A percentile compares a stretch with the other conserved stretches of the same genome.
phyloP scores from a whole-genome alignment of 2,888 invertebrate genomes.

The Plebejus melissa region DNA sequence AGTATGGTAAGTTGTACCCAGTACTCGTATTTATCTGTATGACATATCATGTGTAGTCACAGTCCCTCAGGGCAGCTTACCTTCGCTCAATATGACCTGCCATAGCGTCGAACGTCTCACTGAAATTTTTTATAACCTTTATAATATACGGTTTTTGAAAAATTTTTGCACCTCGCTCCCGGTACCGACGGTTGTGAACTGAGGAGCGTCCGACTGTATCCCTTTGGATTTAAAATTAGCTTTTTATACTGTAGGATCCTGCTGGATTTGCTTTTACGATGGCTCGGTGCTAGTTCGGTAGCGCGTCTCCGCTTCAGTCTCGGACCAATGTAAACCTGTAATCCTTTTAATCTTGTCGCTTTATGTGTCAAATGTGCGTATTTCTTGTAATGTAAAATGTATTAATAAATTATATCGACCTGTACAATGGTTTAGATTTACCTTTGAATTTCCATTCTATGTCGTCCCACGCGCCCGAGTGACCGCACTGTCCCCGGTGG shows the following conservation, averaged over 20 bases:
- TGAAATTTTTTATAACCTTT: conserved; percentile 51
- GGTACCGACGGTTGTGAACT: conserved; percentile 47
- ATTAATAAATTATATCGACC: conserved; percentile 72
- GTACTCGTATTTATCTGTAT: conserved; percentile 69
- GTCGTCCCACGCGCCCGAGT: conserved; percentile 58
- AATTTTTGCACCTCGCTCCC: conserved; percentile 51
- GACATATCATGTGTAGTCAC: conserved; percentile 69
- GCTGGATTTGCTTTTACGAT: conserved; percentile 53
- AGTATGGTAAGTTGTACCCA: conserved; percentile 69
- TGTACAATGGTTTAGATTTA: conserved; percentile 77
- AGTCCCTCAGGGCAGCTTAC: conserved; percentile 33
- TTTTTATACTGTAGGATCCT: conserved; percentile 49
- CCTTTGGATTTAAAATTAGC: conserved; percentile 48
- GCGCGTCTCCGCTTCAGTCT: conserved; percentile 73
- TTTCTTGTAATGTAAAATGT: conserved; percentile 72
- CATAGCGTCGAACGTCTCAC: conserved; percentile 44
- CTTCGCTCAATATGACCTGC: conserved; percentile 53
- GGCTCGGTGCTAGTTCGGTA: conserved; percentile 73
- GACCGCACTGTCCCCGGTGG: conserved; percentile 58
- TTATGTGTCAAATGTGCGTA: conserved; percentile 79
- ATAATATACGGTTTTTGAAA: conserved; percentile 61
- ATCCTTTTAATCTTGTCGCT: conserved; percentile 72
- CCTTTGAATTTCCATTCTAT: conserved; percentile 64
- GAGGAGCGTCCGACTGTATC: conserved; percentile 34
- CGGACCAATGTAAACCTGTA: conserved; percentile 75